Conservation (phyloP, 2,797 vertebrate species). For the Enteromius afrohamiltoni region DNA sequence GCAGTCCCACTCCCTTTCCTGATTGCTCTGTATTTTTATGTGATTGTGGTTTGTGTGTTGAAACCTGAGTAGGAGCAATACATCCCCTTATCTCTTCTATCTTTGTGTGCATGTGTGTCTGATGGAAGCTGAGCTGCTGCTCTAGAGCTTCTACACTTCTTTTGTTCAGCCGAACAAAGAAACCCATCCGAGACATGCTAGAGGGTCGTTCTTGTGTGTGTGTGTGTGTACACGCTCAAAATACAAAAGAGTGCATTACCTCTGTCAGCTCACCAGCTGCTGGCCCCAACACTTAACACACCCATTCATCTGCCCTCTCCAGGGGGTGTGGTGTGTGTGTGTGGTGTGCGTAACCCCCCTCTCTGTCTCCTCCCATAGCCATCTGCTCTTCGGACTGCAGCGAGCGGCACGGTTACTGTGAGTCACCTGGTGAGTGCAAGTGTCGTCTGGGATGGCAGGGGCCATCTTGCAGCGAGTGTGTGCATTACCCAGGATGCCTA, state of each 20-base stretch:
- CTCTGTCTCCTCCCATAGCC: conserved; percentile 66
- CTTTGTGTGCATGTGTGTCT: conserved; percentile 47
- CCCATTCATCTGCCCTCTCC: conserved; percentile 72
- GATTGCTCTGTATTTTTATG: conserved; percentile 18
- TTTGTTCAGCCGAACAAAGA: conserved; percentile 74
- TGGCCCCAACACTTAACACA: conserved; percentile 79
- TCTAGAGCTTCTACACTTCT: conserved; percentile 51
- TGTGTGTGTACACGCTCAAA: conserved; percentile 51
- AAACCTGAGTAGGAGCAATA: conserved; percentile 3
- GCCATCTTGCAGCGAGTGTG: conserved; percentile 90
- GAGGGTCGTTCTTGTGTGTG: conserved; percentile 61
- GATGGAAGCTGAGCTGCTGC: conserved; percentile 51
- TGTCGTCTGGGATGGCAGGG: conserved; percentile 97
- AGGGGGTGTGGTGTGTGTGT: conserved; percentile 57
- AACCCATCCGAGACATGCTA: conserved; percentile 66
- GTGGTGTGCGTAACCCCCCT: conserved; percentile 68
- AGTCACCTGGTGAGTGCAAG: conserved; percentile 82
- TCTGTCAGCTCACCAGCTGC: conserved; percentile 78
- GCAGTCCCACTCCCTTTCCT: background rate
- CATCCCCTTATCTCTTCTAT: conserved; percentile 31
- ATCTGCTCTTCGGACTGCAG: conserved; percentile 77
- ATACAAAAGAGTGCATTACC: conserved; percentile 71
- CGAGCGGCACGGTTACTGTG: conserved; percentile 77
- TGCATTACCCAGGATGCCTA: conserved; percentile 91
- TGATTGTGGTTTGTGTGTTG: conserved; percentile 28